Base-by-base conservation (phyloP, 2,888 invertebrate species). In the Harmothoe impar region DNA sequence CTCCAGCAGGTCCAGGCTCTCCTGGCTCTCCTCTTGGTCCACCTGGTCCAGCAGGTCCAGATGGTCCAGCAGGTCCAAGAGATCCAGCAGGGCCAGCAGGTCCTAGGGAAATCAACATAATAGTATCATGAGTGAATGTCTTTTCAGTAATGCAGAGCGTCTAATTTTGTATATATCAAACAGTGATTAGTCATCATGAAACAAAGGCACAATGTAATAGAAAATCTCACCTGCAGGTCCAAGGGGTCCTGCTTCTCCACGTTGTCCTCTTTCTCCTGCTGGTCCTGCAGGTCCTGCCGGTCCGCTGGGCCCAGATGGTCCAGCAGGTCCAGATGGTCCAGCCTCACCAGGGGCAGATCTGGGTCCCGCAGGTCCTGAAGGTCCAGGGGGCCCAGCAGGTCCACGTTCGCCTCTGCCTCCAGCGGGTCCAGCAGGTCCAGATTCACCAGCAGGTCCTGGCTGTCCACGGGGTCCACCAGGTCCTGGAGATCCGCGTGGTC, bases 231-330 rank as follows among this genome's bases (percentile, higher is more conserved):
- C 81, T 81, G 35, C 23, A 29, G 29, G 29, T 72, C 72, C 72
- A 29, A 51, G 84, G 56, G 86, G 91, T 56, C 91, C 91, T 35
- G 62, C 29, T 23, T 31, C 62, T 88, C 90, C 90, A 43, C 78
- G 72, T 29, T 72, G 51, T 31, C 90, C 90, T 78, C 77, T 17
- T 54, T 78, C 43, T 89, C 90, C 90, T 51, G 72, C 52, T 17
- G 72, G 72, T 78, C 90, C 90, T 52, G 90, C 29, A 25, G 86
- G 56, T 90, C 90, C 90, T 43, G 90, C 62, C 35, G 81, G 90
- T 52, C 91, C 91, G 29, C 20, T 20, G n/a, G 90, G 89, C 56
- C 91, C 91, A 33, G 31, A 43, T 33, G 35, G 90, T 54, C 97
- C 96, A 56, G 56, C 0, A 0, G 52, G 31, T 25, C 90, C 90